Evolutionary conservation across 2,888 invertebrate genomes (phyloP), one percentile per base, ranked within the genome.

Genomic region (Auanema sp.): DNA sequence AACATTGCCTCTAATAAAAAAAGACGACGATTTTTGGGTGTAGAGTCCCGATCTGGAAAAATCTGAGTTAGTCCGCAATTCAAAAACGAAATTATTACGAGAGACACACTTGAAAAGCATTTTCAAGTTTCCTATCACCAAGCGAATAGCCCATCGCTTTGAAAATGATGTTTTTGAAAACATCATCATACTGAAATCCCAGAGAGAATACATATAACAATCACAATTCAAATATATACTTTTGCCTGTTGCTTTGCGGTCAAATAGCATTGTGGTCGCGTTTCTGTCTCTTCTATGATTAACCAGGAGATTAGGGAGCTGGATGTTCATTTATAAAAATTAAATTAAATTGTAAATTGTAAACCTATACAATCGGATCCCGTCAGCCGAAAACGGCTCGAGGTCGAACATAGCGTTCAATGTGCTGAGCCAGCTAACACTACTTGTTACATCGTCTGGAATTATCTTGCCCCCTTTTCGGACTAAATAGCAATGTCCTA

Each of bases 61-160:
- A 5, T 8, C 3, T 8, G 33, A 33, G 3, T 33, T 33, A 3
- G 33, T 33, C n/a, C n/a, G 8, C 3, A 33, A 8, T 5, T 8
- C 33, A 33, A 33, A 8, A 33, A 3, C 33, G 33, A 3, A 33
- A 8, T 33, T 33, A 33, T 33, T 64, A 69, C 41, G 64, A 56
- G 11, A 71, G 18, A 42, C 71, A 72, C 6, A 67, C 61, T 47
- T 67, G 65, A 52, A 72, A 72, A 21, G 71, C 66, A 25, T 72
- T 72, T 25, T 43, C 54, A 44, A 67, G 42, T 40, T 49, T 40
- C n/a, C 51, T 54, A 18, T 63, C 53, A n/a, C 25, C 44, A 11
- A 24, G 23, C 21, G 21, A 50, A 2, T 68, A 63, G 25, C 71
- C 71, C 53, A 71, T 59, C 16, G 71, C 62, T 40, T 60, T 62